Evolutionary conservation across 2,888 invertebrate species (phyloP).

Genomic region (Galeopsomyia nigrocyanea): DNA sequence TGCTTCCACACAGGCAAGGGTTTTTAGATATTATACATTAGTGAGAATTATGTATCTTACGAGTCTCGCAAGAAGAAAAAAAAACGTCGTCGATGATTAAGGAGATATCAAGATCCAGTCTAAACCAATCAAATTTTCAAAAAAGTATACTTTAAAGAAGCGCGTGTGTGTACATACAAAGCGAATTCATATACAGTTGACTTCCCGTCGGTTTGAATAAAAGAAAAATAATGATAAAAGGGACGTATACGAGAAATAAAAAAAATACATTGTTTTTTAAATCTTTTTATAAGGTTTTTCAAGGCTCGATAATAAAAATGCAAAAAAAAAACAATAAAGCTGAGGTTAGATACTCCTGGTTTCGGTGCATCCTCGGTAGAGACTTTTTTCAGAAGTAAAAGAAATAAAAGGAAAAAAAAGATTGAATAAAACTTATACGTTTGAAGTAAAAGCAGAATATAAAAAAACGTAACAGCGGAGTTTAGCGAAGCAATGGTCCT

Average conservation of each 20-base stretch:
- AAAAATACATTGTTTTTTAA: conserved; percentile 42
- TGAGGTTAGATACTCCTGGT: conserved; percentile 45
- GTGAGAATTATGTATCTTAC: conserved; percentile 14
- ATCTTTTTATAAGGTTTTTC: conserved; percentile 49
- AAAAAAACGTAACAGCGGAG: conserved; percentile 50
- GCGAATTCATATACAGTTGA: conserved; percentile 29
- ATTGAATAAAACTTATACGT: conserved; percentile 44
- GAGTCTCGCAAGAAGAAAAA: conserved; percentile 15
- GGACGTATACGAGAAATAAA: conserved; percentile 32
- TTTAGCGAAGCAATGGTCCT: conserved; percentile 66
- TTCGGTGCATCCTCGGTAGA: conserved; percentile 45
- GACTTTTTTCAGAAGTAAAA: conserved; percentile 38
- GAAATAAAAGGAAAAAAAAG: conserved; percentile 29
- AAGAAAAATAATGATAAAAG: not conserved
- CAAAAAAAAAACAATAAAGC: conserved; percentile 30
- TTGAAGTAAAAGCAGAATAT: conserved; percentile 45
- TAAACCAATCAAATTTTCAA: conserved; percentile 27
- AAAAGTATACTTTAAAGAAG: conserved; percentile 7
- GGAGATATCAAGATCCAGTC: conserved; percentile 1
- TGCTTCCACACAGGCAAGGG: conserved; percentile 39
- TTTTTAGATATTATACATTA: conserved; percentile 31
- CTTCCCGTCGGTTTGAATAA: conserved; percentile 11
- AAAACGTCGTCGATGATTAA: conserved; percentile 4
- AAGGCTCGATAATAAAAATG: conserved; percentile 36
- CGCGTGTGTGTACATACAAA: conserved; percentile 37